Evolutionary conservation across 1,140 invertebrate species (phyloP).

Genomic region (Telenomus remus): DNA sequence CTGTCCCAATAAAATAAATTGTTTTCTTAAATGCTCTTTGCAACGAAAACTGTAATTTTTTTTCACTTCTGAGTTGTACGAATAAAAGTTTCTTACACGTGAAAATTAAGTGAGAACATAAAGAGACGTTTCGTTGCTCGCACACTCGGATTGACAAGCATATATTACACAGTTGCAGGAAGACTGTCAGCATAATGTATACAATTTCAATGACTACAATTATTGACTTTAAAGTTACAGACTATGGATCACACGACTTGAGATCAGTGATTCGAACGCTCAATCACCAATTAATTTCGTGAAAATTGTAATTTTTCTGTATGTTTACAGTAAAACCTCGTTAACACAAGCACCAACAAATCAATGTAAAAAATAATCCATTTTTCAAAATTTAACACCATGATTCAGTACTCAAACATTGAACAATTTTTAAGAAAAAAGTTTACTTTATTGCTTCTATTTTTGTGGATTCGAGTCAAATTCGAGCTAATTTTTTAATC

Average conservation of each 20-base stretch:
- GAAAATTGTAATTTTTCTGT: conserved; percentile 10
- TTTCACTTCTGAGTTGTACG: background rate
- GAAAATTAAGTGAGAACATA: background rate
- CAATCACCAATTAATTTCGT: conserved; percentile 23
- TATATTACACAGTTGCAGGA: conserved; percentile 40
- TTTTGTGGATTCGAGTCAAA: too few species aligned
- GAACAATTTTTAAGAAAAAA: too few species aligned
- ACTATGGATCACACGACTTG: conserved; percentile 44
- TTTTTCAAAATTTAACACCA: too few species aligned
- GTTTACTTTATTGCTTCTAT: too few species aligned
- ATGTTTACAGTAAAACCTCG: too few species aligned
- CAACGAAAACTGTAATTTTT: background rate
- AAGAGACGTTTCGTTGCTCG: conserved; percentile 43
- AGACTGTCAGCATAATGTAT: conserved; percentile 29
- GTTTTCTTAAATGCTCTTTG: background rate
- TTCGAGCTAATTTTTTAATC: too few species aligned
- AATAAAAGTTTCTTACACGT: too few species aligned
- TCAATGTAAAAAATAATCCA: too few species aligned
- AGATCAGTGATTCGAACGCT: conserved; percentile 33
- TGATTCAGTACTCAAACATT: too few species aligned
- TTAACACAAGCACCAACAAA: too few species aligned
- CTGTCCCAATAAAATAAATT: conserved; percentile 2
- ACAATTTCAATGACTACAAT: conserved; percentile 26
- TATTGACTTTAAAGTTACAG: conserved; percentile 47
- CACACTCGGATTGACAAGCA: conserved; percentile 41